These are phyloP conservation scores for Columba livia DNA, from an alignment of 2,113 vertebrate genomes.

Conservation along the genomic window DNA sequence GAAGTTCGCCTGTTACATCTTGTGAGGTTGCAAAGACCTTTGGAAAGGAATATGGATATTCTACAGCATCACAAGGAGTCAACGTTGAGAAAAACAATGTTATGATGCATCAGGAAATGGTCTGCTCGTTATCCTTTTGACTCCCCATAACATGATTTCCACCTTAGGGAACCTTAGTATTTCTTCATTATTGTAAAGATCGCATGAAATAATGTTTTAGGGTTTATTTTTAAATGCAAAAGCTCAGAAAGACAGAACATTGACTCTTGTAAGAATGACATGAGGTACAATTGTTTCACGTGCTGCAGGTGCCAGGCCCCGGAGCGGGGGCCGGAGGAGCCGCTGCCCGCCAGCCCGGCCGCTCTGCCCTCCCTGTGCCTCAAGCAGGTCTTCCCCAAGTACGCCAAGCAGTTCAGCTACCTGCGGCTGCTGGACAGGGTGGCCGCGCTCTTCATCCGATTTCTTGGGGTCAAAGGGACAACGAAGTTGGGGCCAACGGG, in stretches of 20 bases:
- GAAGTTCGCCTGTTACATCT: neutral
- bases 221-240: neutral
- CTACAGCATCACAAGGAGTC: neutral
- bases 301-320: constrained; percentile 58
- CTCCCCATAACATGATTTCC: neutral
- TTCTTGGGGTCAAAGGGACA: constrained; percentile 92
- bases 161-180: neutral
- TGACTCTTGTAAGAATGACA: neutral
- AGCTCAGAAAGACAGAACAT: neutral
- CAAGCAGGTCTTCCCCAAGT: constrained; percentile 97
- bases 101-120: neutral
- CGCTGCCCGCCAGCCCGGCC: neutral
- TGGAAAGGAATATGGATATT: neutral
- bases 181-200: neutral
- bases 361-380: constrained; percentile 86
- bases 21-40: neutral
- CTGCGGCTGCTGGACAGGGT: constrained; percentile 89
- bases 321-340: constrained; percentile 40
- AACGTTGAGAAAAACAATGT: neutral
- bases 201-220: neutral
- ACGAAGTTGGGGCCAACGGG: constrained; percentile 91
- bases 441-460: constrained; percentile 88
- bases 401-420: constrained; percentile 89
- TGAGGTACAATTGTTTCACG: neutral
- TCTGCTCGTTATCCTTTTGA: neutral